Evolutionary conservation across 2,797 vertebrate species (phyloP).

Genomic region (Eidolon dupreanum): DNA sequence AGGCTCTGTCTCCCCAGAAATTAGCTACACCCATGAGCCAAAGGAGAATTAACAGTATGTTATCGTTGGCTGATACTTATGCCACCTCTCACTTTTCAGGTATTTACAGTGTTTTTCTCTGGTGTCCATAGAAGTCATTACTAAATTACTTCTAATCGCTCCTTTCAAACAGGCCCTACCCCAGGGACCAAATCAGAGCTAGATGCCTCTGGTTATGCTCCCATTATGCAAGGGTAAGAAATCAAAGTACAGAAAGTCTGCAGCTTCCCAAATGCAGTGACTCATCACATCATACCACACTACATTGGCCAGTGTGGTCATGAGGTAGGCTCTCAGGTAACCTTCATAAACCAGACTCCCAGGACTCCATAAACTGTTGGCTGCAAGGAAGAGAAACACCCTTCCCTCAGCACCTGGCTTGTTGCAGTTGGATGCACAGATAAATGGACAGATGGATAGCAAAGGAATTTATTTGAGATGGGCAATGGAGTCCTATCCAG

Average conservation of each 20-base stretch:
- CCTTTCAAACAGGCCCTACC: slow-evolving; percentile 54
- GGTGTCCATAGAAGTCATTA: slow-evolving; percentile 41
- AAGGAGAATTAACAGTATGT: not conserved
- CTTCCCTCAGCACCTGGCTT: not conserved
- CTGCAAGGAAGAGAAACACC: not conserved
- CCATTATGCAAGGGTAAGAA: slow-evolving; percentile 45
- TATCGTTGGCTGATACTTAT: slow-evolving; percentile 32
- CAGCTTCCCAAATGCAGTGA: slow-evolving; percentile 52
- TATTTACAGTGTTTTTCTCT: slow-evolving; percentile 41
- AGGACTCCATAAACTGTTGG: not conserved
- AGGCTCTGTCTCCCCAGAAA: not conserved
- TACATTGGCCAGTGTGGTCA: not conserved
- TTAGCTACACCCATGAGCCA: slow-evolving; percentile 19
- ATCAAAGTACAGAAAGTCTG: slow-evolving; percentile 40
- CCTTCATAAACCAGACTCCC: not conserved
- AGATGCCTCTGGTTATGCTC: slow-evolving; percentile 9
- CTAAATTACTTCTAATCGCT: slow-evolving; percentile 63
- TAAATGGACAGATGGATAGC: not conserved
- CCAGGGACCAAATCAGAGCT: slow-evolving; percentile 22
- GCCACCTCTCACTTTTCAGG: not conserved
- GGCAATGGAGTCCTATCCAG: not conserved
- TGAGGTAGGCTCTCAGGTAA: not conserved
- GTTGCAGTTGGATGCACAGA: not conserved
- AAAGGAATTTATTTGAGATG: not conserved
- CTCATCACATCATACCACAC: slow-evolving; percentile 36